Percentiles rank a stretch among this genome's conserved stretches.
These are phyloP conservation scores for Gasterosteus nipponicus DNA, from an alignment of 2,113 vertebrate genomes.

Conservation along the genomic window DNA sequence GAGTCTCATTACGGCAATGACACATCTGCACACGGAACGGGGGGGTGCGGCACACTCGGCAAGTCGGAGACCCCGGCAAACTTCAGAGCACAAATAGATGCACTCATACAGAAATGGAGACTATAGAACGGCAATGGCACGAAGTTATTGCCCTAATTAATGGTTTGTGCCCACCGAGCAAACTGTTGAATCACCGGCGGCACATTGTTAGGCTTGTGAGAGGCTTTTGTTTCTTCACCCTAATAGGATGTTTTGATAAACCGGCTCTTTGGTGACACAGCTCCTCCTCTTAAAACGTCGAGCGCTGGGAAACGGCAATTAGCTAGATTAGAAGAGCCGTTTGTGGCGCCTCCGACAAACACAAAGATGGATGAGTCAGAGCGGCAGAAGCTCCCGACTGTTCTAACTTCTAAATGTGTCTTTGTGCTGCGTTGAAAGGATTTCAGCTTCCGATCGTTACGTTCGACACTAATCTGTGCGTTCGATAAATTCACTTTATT, in stretches of 20 bases:
- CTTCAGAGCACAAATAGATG: slow-evolving; percentile 66
- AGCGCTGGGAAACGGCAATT: slow-evolving; percentile 75
- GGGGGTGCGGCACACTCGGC: slow-evolving; percentile 53
- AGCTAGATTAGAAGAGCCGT: slow-evolving; percentile 74
- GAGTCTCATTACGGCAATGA: slow-evolving; percentile 85
- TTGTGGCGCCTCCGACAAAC: slow-evolving; percentile 60
- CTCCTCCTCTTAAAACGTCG: slow-evolving; percentile 58
- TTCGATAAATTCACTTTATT: neutral
- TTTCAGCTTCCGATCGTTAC: neutral
- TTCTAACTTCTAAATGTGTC: neutral
- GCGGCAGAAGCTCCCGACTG: slow-evolving; percentile 11
- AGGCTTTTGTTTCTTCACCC: slow-evolving; percentile 71
- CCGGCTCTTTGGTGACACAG: slow-evolving; percentile 72
- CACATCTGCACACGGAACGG: slow-evolving; percentile 70
- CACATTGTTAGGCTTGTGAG: slow-evolving; percentile 67
- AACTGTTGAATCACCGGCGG: slow-evolving; percentile 66
- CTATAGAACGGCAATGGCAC: slow-evolving; percentile 78
- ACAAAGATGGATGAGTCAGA: slow-evolving; percentile 41
- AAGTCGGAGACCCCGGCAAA: slow-evolving; percentile 48
- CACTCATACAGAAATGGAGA: slow-evolving; percentile 78
- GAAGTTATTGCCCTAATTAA: slow-evolving; percentile 87
- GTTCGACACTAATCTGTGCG: neutral
- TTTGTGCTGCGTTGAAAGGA: neutral
- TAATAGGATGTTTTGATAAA: slow-evolving; percentile 78
- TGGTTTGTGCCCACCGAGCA: slow-evolving; percentile 61